A percentile compares a stretch with the other conserved stretches of the same genome.
These are phyloP conservation scores for Aphelenchoides fujianensis DNA, from an alignment of 1,140 invertebrate genomes.

Conservation along the genomic window DNA sequence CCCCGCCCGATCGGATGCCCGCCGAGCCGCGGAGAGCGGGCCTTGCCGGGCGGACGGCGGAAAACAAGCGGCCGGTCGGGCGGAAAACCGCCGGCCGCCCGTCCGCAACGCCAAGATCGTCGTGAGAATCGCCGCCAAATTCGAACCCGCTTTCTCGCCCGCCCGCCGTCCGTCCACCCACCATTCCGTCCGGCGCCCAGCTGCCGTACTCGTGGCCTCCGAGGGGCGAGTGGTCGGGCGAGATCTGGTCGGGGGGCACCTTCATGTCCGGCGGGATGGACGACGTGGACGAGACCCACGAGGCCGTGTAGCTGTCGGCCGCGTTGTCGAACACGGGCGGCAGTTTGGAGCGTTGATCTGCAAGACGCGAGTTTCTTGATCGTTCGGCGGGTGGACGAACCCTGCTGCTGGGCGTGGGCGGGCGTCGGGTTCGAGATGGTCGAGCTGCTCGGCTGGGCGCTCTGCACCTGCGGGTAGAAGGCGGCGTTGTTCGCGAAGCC, in stretches of 20 bases:
- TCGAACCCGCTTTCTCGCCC: not conserved
- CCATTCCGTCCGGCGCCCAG: not conserved
- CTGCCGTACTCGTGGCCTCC: not conserved
- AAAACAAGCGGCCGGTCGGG: not conserved
- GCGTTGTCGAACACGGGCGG: slow-evolving; percentile 64
- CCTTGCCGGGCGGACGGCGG: too few species aligned
- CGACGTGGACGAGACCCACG: slow-evolving; percentile 32
- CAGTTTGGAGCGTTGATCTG: not conserved
- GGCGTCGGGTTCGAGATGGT: not conserved
- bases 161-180: not conserved
- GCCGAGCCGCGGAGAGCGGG: too few species aligned
- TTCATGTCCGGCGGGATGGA: slow-evolving; percentile 31
- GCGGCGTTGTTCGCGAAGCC: not conserved
- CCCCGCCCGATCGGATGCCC: too few species aligned
- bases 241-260: slow-evolving; percentile 23
- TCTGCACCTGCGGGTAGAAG: not conserved
- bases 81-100: not conserved
- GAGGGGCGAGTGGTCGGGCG: not conserved
- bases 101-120: not conserved
- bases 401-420: not conserved
- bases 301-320: slow-evolving; percentile 31
- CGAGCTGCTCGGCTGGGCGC: not conserved
- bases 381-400: not conserved
- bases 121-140: not conserved
- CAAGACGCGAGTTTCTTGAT: not conserved